These are phyloP conservation scores for Philypnodon macrostomus DNA, from an alignment of 2,797 vertebrate species.

Conservation along the genomic window DNA sequence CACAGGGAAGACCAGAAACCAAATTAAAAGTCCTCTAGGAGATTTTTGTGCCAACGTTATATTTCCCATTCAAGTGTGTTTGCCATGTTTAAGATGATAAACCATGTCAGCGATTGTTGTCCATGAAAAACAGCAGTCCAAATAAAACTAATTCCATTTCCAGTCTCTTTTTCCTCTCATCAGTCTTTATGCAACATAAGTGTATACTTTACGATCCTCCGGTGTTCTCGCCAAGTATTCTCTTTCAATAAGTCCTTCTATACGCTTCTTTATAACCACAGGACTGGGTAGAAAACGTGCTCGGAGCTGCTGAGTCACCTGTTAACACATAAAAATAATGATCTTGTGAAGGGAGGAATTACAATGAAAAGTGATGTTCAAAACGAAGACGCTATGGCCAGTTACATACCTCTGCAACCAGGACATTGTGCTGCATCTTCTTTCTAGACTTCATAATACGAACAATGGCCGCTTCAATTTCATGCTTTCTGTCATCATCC, in stretches of 20 bases:
- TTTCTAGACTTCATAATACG: conserved; percentile 99
- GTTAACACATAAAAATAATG: conserved; percentile 22
- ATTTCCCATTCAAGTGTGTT: conserved; percentile 51
- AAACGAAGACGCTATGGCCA: neutral
- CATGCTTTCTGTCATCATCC: conserved; percentile 96
- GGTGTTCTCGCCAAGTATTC: conserved; percentile 98
- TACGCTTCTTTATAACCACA: conserved; percentile 98
- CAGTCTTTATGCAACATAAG: conserved; percentile 90
- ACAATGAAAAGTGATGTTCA: neutral
- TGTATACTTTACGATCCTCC: conserved; percentile 98
- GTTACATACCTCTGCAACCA: conserved; percentile 91
- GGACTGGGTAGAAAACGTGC: conserved; percentile 96
- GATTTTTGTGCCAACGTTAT: conserved; percentile 76
- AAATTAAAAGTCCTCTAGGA: conserved; percentile 89
- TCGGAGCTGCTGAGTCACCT: conserved; percentile 97
- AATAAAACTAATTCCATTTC: conserved; percentile 57
- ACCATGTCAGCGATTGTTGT: conserved; percentile 72
- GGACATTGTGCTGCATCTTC: conserved; percentile 98
- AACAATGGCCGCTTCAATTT: conserved; percentile 98
- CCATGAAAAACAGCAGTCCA: conserved; percentile 92
- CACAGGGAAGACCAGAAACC: conserved; percentile 82
- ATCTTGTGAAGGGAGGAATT: neutral
- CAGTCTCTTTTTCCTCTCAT: conserved; percentile 47
- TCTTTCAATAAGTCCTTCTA: conserved; percentile 99
- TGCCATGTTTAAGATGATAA: conserved; percentile 70